Evolutionary conservation across 2,797 vertebrate genomes (phyloP).

Genomic region (Leptodactylus fallax): DNA sequence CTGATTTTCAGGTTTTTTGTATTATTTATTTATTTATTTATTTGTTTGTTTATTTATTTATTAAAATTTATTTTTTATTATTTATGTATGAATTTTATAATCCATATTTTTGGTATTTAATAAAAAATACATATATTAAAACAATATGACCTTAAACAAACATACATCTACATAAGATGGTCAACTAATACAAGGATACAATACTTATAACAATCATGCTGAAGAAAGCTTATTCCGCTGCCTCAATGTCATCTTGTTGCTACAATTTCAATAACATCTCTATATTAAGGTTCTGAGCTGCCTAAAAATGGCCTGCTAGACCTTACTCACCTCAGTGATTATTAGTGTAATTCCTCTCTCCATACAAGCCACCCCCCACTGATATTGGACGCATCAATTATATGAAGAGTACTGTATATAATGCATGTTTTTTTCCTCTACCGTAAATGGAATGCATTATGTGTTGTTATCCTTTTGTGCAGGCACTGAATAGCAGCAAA

Average conservation of each 20-base stretch:
- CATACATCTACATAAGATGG: neutral
- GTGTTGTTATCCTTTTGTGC: conserved; percentile 16
- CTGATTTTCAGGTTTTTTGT: too few species aligned
- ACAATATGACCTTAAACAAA: too few species aligned
- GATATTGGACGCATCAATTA: neutral
- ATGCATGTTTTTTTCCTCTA: neutral
- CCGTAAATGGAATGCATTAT: conserved; percentile 19
- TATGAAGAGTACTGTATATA: conserved; percentile 10
- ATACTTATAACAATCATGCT: neutral
- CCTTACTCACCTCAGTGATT: neutral
- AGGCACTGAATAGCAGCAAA: neutral
- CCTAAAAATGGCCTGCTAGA: neutral
- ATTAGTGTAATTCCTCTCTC: neutral
- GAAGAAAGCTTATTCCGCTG: neutral
- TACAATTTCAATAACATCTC: neutral
- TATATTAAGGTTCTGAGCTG: neutral
- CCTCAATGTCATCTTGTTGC: neutral
- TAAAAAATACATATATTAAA: too few species aligned
- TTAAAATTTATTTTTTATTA: too few species aligned
- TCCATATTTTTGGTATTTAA: too few species aligned
- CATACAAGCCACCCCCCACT: neutral
- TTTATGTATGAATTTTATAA: too few species aligned
- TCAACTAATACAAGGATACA: neutral
- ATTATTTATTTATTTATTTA: too few species aligned
- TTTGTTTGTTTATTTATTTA: too few species aligned